Percentiles rank a stretch among this genome's conserved stretches.
phyloP scores from a whole-genome alignment of 2,888 invertebrate species.

The Atethmia centrago region DNA sequence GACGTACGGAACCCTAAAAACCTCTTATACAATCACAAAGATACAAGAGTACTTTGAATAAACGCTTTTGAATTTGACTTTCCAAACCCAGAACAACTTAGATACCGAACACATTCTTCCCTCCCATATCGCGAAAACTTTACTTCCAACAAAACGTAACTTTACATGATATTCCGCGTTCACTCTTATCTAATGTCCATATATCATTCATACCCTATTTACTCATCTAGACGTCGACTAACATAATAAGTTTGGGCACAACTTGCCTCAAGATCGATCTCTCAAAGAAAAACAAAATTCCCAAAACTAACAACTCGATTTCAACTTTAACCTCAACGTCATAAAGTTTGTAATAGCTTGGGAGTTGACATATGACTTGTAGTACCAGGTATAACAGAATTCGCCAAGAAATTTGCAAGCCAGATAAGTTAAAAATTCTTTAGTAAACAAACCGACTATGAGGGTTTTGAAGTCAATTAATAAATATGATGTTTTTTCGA shows the following conservation, averaged over 20 bases:
- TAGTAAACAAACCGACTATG: slow-evolving; percentile 61
- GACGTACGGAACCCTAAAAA: too few relatives aligned
- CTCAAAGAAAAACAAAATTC: slow-evolving; percentile 44
- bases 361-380: slow-evolving; percentile 17
- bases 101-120: slow-evolving; percentile 5
- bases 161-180: slow-evolving; percentile 37
- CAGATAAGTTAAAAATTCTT: slow-evolving; percentile 66
- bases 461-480: slow-evolving; percentile 63
- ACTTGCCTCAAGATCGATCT: slow-evolving; percentile 47
- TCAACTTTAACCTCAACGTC: slow-evolving; percentile 11
- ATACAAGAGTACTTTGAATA: slow-evolving; percentile 17
- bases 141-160: slow-evolving; percentile 30
- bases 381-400: slow-evolving; percentile 36
- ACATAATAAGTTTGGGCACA: slow-evolving; percentile 46
- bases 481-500: slow-evolving; percentile 54
- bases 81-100: slow-evolving; percentile 31
- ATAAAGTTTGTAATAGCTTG: slow-evolving; percentile 37
- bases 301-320: slow-evolving; percentile 20
- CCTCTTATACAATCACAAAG: neutral
- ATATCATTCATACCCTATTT: slow-evolving; percentile 57
- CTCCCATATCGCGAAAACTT: slow-evolving; percentile 31
- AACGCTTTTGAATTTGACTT: slow-evolving; percentile 22
- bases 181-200: slow-evolving; percentile 48
- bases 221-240: slow-evolving; percentile 47
- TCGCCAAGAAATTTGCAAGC: slow-evolving; percentile 67